Percentiles rank a stretch among this genome's conserved stretches.
Evolutionary conservation across 2,888 invertebrate genomes (phyloP).

Genomic region (Hipparchia semele): DNA sequence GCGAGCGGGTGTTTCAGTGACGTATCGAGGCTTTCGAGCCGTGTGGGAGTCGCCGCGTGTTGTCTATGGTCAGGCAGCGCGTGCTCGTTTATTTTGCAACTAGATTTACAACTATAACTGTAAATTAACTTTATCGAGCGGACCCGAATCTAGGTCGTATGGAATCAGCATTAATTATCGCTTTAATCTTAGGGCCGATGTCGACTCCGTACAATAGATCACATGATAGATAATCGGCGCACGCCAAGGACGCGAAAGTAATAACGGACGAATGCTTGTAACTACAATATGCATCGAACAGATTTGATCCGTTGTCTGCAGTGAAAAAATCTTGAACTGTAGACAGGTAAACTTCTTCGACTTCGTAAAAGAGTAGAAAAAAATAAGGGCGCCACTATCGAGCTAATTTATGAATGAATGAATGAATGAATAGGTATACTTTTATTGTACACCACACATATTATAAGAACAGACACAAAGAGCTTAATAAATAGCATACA

Average conservation of each 20-base stretch:
- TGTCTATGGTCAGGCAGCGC: slow-evolving; percentile 76
- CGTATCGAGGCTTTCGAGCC: slow-evolving; percentile 44
- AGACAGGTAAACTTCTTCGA: background rate
- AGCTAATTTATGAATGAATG: too few species aligned
- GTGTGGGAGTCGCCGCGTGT: slow-evolving; percentile 73
- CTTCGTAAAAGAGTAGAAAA: too few species aligned
- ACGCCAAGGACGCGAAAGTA: slow-evolving; percentile 78
- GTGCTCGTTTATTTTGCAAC: slow-evolving; percentile 79
- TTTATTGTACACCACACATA: too few species aligned
- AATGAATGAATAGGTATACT: too few species aligned
- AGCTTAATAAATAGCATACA: too few species aligned
- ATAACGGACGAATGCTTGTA: slow-evolving; percentile 56
- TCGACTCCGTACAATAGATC: slow-evolving; percentile 80
- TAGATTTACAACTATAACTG: slow-evolving; percentile 82
- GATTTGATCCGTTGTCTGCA: slow-evolving; percentile 76
- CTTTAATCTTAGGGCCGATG: slow-evolving; percentile 80
- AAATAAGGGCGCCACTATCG: too few species aligned
- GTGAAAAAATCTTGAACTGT: slow-evolving; percentile 36
- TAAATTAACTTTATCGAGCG: slow-evolving; percentile 81
- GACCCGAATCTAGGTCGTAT: slow-evolving; percentile 81
- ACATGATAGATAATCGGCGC: slow-evolving; percentile 77
- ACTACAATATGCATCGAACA: slow-evolving; percentile 58
- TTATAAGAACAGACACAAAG: too few species aligned
- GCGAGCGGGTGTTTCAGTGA: slow-evolving; percentile 46
- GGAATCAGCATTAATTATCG: slow-evolving; percentile 83